These are phyloP conservation scores for Hucho hucho DNA, from an alignment of 2,113 vertebrate species.

Conservation along the genomic window DNA sequence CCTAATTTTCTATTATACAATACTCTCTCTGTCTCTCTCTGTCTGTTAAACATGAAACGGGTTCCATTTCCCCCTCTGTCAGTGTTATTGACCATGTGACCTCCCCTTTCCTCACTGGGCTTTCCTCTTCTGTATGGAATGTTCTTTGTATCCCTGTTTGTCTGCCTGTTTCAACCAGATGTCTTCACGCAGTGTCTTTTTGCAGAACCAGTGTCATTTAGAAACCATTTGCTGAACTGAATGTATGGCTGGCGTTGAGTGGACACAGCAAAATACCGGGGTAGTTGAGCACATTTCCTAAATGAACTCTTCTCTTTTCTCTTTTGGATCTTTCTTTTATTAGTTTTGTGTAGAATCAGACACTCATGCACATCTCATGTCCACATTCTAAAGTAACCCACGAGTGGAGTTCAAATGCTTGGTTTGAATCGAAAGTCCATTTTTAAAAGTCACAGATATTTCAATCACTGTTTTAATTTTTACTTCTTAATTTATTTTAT, in stretches of 20 bases:
- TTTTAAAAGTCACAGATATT: too few relatives aligned
- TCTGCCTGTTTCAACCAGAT: conserved; percentile 66
- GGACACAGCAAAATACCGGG: conserved; percentile 63
- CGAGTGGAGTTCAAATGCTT: conserved; percentile 38
- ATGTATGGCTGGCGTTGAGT: conserved; percentile 65
- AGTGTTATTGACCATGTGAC: too few relatives aligned
- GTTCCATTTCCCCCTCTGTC: too few relatives aligned
- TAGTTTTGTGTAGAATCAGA: conserved; percentile 20
- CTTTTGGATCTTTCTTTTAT: conserved; percentile 33
- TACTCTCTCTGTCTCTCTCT: not conserved
- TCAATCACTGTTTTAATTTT: not conserved
- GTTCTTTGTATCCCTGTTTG: conserved; percentile 54
- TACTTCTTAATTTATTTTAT: not conserved
- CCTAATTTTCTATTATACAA: conserved; percentile 10
- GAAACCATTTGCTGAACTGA: conserved; percentile 72
- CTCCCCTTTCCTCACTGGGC: too few relatives aligned
- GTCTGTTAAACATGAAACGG: conserved; percentile 34
- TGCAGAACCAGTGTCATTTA: conserved; percentile 73
- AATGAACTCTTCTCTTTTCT: conserved; percentile 53
- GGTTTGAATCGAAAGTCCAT: conserved; percentile 44
- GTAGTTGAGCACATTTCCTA: conserved; percentile 70
- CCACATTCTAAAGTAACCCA: conserved; percentile 25
- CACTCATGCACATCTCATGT: conserved; percentile 23
- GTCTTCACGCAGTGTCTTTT: conserved; percentile 65
- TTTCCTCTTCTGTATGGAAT: too few relatives aligned